A percentile compares a stretch with the other conserved stretches of the same genome.
These are phyloP conservation scores for Planococcus citri DNA, from an alignment of 1,140 invertebrate species.

Conservation along the genomic window DNA sequence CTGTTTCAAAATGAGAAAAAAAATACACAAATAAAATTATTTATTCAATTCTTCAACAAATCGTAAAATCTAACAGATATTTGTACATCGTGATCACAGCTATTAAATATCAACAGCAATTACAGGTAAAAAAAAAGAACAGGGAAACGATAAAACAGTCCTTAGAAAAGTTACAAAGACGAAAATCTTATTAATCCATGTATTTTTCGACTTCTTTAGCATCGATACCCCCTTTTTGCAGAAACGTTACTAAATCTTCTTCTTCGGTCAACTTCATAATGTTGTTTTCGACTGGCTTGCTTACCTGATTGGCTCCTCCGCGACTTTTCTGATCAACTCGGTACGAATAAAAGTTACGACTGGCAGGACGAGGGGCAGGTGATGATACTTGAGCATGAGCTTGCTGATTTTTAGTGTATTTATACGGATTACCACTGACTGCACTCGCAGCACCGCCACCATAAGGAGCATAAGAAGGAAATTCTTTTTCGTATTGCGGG, in stretches of 20 bases:
- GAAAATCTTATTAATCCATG: neutral
- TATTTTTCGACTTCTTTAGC: neutral
- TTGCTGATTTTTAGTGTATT: slow-evolving; percentile 11
- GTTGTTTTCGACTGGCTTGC: neutral
- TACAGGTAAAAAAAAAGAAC: neutral
- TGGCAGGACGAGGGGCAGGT: neutral
- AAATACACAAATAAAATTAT: no score
- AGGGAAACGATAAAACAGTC: neutral
- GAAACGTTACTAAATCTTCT: neutral
- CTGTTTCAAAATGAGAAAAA: no score
- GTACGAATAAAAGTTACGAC: neutral
- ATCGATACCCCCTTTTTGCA: neutral
- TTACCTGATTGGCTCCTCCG: neutral
- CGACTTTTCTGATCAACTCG: neutral
- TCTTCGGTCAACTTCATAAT: neutral
- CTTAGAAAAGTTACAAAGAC: neutral
- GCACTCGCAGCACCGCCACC: neutral
- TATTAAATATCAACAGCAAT: no score
- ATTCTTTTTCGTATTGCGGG: slow-evolving; percentile 3
- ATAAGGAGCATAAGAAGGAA: neutral
- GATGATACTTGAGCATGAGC: neutral
- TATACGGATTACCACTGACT: neutral
- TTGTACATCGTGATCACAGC: no score
- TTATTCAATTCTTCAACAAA: no score
- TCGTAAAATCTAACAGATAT: no score